Evolutionary conservation across 2,113 vertebrate genomes (phyloP).

Genomic region (Leptodactylus fuscus): DNA sequence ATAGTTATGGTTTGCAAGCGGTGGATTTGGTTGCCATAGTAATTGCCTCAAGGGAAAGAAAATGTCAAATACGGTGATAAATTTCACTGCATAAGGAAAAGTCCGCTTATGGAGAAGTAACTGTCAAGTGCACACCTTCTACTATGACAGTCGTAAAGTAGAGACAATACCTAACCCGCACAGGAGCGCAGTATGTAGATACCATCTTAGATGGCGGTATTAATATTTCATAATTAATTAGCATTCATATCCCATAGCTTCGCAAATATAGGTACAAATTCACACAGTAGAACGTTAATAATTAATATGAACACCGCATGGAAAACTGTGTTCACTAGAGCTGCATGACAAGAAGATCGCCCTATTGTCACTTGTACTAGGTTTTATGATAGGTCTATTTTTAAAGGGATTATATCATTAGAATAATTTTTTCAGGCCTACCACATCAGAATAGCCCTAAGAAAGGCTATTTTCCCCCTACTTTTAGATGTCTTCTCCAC

Average conservation of each 20-base stretch:
- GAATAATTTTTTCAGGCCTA: too few relatives aligned
- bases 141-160: neutral
- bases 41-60: conserved; percentile 42
- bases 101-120: conserved; percentile 7
- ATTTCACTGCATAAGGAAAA: conserved; percentile 33
- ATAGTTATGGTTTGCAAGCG: conserved; percentile 35
- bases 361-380: too few relatives aligned
- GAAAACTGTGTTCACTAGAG: neutral
- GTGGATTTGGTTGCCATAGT: conserved; percentile 33
- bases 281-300: neutral
- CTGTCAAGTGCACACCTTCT: neutral
- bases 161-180: neutral
- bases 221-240: neutral
- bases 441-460: too few relatives aligned
- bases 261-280: neutral
- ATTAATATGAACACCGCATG: neutral
- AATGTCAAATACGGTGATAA: conserved; percentile 45
- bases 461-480: too few relatives aligned
- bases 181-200: neutral
- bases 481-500: too few relatives aligned
- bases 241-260: neutral
- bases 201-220: neutral
- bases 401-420: too few relatives aligned
- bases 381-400: too few relatives aligned
- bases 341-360: neutral